Evolutionary conservation across 2,113 vertebrate species (phyloP), one percentile per base, ranked within the genome.

Genomic region (Phylloscopus whistleri): DNA sequence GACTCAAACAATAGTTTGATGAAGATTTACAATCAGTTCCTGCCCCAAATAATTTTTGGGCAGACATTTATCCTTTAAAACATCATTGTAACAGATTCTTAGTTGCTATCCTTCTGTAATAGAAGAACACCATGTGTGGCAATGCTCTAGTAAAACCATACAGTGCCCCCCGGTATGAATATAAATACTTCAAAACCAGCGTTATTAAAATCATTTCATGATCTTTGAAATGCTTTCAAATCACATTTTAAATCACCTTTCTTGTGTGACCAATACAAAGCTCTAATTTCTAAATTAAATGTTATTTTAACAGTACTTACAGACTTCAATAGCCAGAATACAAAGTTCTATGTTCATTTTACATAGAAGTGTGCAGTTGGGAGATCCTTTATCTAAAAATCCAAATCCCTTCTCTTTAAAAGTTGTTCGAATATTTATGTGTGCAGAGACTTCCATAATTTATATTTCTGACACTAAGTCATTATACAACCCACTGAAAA

Each of bases 401-500:
- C 79, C 85, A 93, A 97, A 97, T 85, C 51, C 76, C 64, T 78
- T 95, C 77, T 96, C 80, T 94, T 95, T 92, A 95, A 93, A 97
- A 97, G 70, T 93, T 94, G 44, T 59, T 95, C 95, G 80, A 95
- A 95, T 63, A 96, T 92, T 97, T 97, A 95, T 96, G 92, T 31
- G 60, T 80, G 78, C 83, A 90, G 83, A 90, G 56, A 84, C 49
- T 94, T 97, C 52, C 73, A 95, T 94, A 96, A 97, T 96, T 97
- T 92, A 90, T 95, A 89, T 94, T 95, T 98, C 69, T 97, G 96
- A 96, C 95, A 97, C 70, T 52, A 55, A 97, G 93, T 94, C 84
- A 97, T 96, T 97, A 96, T 80, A 96, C 9, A 3, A 93, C 89
- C 85, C 93, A 96, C 67, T 87, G 94, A 97, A 89, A 95, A 95